Evolutionary conservation across 2,888 invertebrate species (phyloP).

Genomic region (Drosophila multiciliata): DNA sequence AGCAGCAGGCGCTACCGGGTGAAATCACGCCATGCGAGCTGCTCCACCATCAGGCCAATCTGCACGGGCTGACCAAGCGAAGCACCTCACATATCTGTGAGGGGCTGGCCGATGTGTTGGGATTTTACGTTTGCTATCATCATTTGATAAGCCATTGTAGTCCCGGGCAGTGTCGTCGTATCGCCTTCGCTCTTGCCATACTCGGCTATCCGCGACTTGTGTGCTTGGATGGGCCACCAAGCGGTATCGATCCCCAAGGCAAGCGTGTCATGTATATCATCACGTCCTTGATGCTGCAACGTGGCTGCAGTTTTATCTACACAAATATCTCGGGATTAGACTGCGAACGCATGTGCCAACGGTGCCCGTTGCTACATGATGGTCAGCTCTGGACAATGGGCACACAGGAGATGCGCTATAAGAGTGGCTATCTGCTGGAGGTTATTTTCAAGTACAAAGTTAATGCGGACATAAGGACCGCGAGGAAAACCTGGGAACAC

Average conservation of each 20-base stretch:
- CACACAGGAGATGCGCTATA: conserved; percentile 20
- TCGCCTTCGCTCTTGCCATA: conserved; percentile 59
- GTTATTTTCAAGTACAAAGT: conserved; percentile 63
- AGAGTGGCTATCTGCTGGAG: conserved; percentile 55
- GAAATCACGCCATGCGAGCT: conserved; percentile 60
- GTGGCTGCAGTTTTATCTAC: conserved; percentile 56
- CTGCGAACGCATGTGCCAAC: conserved; percentile 53
- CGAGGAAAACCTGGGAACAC: conserved; percentile 54
- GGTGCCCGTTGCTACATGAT: conserved; percentile 37
- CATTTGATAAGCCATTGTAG: conserved; percentile 39
- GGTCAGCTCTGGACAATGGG: conserved; percentile 56
- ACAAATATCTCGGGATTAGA: conserved; percentile 86
- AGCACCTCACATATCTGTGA: conserved; percentile 26
- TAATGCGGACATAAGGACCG: conserved; percentile 43
- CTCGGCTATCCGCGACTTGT: conserved; percentile 55
- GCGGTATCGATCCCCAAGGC: conserved; percentile 59
- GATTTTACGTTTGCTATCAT: conserved; percentile 44
- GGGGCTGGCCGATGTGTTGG: conserved; percentile 55
- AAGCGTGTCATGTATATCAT: conserved; percentile 79
- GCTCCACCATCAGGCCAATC: conserved; percentile 35
- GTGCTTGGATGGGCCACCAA: conserved; percentile 59
- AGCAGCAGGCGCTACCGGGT: conserved; percentile 27
- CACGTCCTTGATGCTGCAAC: conserved; percentile 70
- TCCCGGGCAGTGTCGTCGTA: conserved; percentile 53
- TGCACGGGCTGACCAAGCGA: conserved; percentile 45